Conservation (phyloP, 2,888 invertebrate species). For the Lasioglossum villosulum region DNA sequence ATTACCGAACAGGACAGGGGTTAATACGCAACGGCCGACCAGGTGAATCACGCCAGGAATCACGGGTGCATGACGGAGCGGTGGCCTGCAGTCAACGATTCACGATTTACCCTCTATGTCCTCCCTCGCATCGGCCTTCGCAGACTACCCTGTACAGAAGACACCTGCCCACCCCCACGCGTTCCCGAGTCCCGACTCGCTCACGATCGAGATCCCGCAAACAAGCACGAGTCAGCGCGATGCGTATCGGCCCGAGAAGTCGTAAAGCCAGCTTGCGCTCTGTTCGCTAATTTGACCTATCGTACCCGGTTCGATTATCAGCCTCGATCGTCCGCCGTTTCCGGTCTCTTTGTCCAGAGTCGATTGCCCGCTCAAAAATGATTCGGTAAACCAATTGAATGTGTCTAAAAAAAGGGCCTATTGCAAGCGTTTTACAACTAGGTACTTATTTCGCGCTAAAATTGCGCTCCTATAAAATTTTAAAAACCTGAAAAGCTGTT, state of each 20-base stretch:
- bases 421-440: too few species aligned
- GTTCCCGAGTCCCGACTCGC: slow-evolving; percentile 44
- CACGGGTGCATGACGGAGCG: slow-evolving; percentile 81
- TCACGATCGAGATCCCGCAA: slow-evolving; percentile 64
- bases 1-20: slow-evolving; percentile 67
- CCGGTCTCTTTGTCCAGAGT: slow-evolving; percentile 30
- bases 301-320: slow-evolving; percentile 40
- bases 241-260: slow-evolving; percentile 74
- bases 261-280: slow-evolving; percentile 66
- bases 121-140: slow-evolving; percentile 57
- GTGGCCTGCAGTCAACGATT: slow-evolving; percentile 78
- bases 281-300: slow-evolving; percentile 28
- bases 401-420: too few species aligned
- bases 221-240: slow-evolving; percentile 78
- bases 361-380: neutral
- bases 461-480: too few species aligned
- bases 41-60: slow-evolving; percentile 84
- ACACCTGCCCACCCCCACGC: slow-evolving; percentile 74
- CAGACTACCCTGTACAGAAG: slow-evolving; percentile 47
- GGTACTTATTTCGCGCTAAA: too few species aligned
- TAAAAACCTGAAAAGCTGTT: neutral
- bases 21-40: slow-evolving; percentile 81
- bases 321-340: slow-evolving; percentile 20
- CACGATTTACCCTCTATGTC: slow-evolving; percentile 78
- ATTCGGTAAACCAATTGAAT: neutral